Evolutionary conservation across 2,113 vertebrate genomes (phyloP).

Genomic region (Mus musculus): DNA sequence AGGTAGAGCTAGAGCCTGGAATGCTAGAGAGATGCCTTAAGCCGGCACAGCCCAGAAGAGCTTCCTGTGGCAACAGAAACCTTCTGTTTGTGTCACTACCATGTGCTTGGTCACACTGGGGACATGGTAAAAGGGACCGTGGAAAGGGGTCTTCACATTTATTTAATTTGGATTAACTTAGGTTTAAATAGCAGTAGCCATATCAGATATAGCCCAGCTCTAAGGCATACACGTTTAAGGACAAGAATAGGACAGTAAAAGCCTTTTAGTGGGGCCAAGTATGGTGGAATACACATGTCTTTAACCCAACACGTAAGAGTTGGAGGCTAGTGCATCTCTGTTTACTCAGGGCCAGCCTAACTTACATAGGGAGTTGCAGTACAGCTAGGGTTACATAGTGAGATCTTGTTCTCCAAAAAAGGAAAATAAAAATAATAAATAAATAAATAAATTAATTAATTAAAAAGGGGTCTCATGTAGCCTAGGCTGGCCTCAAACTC

Average conservation of each 20-base stretch:
- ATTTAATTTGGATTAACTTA: neutral
- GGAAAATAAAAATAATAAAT: neutral
- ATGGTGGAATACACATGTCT: neutral
- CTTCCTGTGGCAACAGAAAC: neutral
- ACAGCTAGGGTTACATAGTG: neutral
- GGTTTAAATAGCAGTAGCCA: neutral
- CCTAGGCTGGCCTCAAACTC: neutral
- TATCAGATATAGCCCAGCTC: neutral
- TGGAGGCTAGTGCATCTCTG: neutral
- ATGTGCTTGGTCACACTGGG: neutral
- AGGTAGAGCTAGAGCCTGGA: neutral
- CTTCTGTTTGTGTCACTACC: neutral
- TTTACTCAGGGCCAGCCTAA: neutral
- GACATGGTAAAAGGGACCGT: neutral
- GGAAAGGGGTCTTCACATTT: neutral
- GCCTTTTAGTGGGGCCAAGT: neutral
- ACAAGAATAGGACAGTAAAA: neutral
- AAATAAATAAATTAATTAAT: neutral
- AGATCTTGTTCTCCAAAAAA: neutral
- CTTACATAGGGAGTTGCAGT: neutral
- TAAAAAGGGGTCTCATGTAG: neutral
- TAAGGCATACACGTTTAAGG: neutral
- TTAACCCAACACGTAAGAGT: neutral
- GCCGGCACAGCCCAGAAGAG: neutral
- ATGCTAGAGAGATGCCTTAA: neutral